Percentiles rank a stretch among this genome's conserved stretches.
Evolutionary conservation across 2,888 invertebrate species (phyloP).

Genomic region (Meiosimyza platycephala): DNA sequence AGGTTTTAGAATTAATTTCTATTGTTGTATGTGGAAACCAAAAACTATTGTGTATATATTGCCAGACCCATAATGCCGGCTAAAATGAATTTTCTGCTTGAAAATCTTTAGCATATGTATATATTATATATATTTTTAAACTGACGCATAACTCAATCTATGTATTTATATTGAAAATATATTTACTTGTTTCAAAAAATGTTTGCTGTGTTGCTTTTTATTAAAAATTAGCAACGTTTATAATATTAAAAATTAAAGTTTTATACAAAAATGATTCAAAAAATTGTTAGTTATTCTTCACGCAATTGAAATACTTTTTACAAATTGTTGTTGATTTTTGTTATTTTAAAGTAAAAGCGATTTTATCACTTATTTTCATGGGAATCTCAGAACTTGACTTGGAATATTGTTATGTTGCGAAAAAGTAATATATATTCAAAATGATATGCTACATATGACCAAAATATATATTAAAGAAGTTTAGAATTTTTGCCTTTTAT

Average conservation of each 20-base stretch:
- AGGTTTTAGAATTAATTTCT: constrained; percentile 18
- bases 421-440: no score
- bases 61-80: not conserved
- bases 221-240: constrained; percentile 47
- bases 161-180: constrained; percentile 10
- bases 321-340: constrained; percentile 38
- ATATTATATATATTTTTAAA: constrained; percentile 23
- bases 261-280: constrained; percentile 38
- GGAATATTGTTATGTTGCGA: no score
- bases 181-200: constrained; percentile 40
- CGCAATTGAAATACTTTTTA: constrained; percentile 52
- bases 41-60: constrained; percentile 42
- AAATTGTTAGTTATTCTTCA: constrained; percentile 56
- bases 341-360: constrained; percentile 51
- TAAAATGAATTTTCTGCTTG: not conserved
- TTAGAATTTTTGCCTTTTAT: no score
- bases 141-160: constrained; percentile 4
- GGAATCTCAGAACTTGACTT: not conserved
- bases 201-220: constrained; percentile 49
- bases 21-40: constrained; percentile 52
- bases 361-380: constrained; percentile 62
- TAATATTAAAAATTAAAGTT: constrained; percentile 32
- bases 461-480: no score
- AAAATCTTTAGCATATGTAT: not conserved
- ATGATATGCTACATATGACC: no score